Evolutionary conservation across 2,888 invertebrate species (phyloP).

Genomic region (Altica lythri): DNA sequence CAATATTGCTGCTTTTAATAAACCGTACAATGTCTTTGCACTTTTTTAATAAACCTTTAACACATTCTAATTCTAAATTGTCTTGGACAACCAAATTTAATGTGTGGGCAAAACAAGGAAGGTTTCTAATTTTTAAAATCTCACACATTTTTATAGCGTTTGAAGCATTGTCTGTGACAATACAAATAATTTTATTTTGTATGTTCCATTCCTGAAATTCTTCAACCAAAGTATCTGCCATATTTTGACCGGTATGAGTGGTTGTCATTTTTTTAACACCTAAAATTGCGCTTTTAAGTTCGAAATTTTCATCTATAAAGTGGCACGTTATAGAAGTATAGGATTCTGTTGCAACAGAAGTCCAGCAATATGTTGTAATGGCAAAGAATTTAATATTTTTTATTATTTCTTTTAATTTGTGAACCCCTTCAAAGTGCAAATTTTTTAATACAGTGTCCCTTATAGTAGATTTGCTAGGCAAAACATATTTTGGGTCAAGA

Average conservation of each 20-base stretch:
- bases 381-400: conserved; percentile 21
- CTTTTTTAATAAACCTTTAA: conserved; percentile 17
- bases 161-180: conserved; percentile 12
- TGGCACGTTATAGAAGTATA: conserved; percentile 25
- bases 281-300: conserved; percentile 8
- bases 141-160: conserved; percentile 6
- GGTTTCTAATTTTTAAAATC: conserved; percentile 5
- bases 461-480: conserved; percentile 12
- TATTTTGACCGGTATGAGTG: conserved; percentile 10
- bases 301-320: conserved; percentile 9
- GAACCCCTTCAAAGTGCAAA: background rate
- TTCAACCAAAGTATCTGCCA: conserved; percentile 3
- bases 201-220: conserved; percentile 4
- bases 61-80: conserved; percentile 7
- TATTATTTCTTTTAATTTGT: conserved; percentile 21
- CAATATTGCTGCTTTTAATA: conserved; percentile 22
- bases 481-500: conserved; percentile 10
- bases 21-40: conserved; percentile 28
- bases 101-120: conserved; percentile 26
- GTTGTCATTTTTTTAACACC: conserved; percentile 6
- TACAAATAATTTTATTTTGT: conserved; percentile 11
- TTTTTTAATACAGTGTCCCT: conserved; percentile 21
- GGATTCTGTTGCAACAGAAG: conserved; percentile 9
- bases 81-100: conserved; percentile 30
- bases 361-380: conserved; percentile 26